Evolutionary conservation across 2,113 vertebrate genomes (phyloP).

Genomic region (Sula dactylatra): DNA sequence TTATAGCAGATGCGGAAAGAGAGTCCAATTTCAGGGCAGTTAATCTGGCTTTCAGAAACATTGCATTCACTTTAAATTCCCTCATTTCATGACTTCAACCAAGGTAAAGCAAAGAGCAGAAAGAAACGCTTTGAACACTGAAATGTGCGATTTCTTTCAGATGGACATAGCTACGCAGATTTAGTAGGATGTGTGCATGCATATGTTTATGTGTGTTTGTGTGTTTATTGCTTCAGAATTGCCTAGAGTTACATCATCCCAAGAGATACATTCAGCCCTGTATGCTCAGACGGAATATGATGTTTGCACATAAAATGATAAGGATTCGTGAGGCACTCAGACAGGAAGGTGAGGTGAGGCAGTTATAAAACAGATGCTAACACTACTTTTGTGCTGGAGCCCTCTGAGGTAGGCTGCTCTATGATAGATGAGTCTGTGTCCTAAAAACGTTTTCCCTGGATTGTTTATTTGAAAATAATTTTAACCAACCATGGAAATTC

Average conservation of each 20-base stretch:
- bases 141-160: conserved; percentile 9
- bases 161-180: background rate
- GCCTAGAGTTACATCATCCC: conserved; percentile 43
- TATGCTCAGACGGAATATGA: conserved; percentile 29
- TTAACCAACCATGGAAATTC: background rate
- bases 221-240: conserved; percentile 44
- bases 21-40: background rate
- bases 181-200: conserved; percentile 46
- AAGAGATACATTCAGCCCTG: conserved; percentile 8
- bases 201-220: conserved; percentile 45
- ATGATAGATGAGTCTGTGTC: background rate
- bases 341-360: conserved; percentile 9
- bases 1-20: background rate
- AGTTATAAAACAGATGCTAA: conserved; percentile 36
- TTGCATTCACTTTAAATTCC: conserved; percentile 31
- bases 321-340: conserved; percentile 27
- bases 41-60: conserved; percentile 48
- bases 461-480: conserved; percentile 14
- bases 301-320: conserved; percentile 46
- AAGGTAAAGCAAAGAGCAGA: conserved; percentile 19
- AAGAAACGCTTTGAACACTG: background rate
- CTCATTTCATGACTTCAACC: conserved; percentile 31
- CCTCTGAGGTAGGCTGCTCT: background rate
- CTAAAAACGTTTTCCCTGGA: background rate
- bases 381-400: background rate